Base-by-base conservation (phyloP, 2,113 vertebrate species). In the Phoxinus phoxinus region DNA sequence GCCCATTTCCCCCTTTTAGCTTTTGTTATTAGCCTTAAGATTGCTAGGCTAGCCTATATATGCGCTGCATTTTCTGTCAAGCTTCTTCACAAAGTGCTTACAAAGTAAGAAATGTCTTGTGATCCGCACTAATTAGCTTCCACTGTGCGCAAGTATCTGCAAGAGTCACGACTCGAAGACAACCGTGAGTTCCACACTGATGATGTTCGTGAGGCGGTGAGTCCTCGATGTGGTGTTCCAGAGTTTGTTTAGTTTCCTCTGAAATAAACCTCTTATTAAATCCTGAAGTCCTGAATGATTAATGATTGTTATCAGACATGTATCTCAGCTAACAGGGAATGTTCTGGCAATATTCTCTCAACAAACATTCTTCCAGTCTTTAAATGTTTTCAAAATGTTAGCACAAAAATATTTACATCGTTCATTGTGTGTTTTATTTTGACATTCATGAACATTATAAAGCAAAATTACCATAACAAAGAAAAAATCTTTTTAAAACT, bases 111-210 rank as follows among this genome's bases (percentile, higher is more conserved):
- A 41, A 41, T 2, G 41, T 41, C 41, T n/a, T 46, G 71, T 25
- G 37, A 73, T 73, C 37, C 25, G 71, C 37, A 15, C 37, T 73
- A 44, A 73, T 73, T 73, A 73, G 11, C 37, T 15, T 73, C 37
- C 71, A 44, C 21, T 41, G 23, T 46, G 7, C 15, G 71, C 23
- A 44, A 73, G 25, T 37, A 71, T 17, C 17, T 11, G 19, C 32
- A 19, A 73, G 46, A 73, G 37, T 73, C 71, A 73, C 37, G 71
- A 73, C 71, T 73, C 30, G 19, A 53, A 19, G 69, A 72, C n/a
- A 72, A 41, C 41, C 32, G 19, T 71, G 32, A 35, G 30, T 37
- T 23, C 67, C 30, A 1, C 17, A 2, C 35, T 73, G 71, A 25
- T 73, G 46, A 73, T 2, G 10, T 6, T 15, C 11, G 37, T 15